A percentile compares a stretch with the other conserved stretches of the same genome.
phyloP scores from a whole-genome alignment of 2,113 vertebrate genomes.

The Alligator sinensis region DNA sequence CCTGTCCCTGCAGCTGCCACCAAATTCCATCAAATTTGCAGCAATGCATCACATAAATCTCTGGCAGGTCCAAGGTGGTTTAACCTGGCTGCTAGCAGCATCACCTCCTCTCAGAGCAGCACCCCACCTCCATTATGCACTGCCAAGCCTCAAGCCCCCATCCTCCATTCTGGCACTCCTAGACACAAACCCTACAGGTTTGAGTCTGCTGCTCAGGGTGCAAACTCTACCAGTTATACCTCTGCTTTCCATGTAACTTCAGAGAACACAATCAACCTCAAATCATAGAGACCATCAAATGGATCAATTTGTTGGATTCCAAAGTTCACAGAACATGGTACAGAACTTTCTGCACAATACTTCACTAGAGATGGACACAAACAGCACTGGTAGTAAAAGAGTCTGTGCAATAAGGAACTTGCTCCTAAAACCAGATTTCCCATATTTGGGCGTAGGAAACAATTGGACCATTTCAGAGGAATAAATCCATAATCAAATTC shows the following conservation, averaged over 20 bases:
- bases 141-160: too few species aligned
- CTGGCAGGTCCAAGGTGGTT: too few species aligned
- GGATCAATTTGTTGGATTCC: background rate
- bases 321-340: background rate
- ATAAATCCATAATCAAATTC: background rate
- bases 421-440: slow-evolving; percentile 14
- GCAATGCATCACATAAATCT: too few species aligned
- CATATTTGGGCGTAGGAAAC: background rate
- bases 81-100: too few species aligned
- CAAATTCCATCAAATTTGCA: too few species aligned
- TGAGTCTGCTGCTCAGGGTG: too few species aligned
- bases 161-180: too few species aligned
- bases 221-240: too few species aligned
- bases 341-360: background rate
- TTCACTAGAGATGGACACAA: background rate
- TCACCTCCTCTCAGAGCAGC: too few species aligned
- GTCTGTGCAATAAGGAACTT: background rate
- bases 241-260: background rate
- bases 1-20: too few species aligned
- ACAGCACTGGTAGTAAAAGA: background rate
- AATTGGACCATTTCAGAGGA: background rate
- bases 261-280: background rate
- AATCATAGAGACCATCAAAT: background rate
- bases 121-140: too few species aligned
- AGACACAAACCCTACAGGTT: too few species aligned